These are phyloP conservation scores for Volucella bombylans DNA, from an alignment of 2,888 invertebrate species.

Conservation along the genomic window DNA sequence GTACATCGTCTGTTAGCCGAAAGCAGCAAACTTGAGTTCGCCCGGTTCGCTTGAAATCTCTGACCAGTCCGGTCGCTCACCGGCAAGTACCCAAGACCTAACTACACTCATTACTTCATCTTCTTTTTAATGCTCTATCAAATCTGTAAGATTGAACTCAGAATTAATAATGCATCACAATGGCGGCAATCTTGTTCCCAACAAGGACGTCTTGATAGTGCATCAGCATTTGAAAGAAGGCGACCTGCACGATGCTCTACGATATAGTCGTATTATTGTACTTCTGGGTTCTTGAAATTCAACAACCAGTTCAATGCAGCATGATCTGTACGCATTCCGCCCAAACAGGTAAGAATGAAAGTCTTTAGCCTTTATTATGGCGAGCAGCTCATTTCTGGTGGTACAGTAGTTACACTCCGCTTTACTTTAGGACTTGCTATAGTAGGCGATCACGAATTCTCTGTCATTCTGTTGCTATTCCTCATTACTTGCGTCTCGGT, in stretches of 20 bases:
- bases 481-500: background rate
- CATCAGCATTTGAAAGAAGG: no score
- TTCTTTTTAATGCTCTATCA: background rate
- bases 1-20: background rate
- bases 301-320: no score
- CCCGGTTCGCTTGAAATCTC: background rate
- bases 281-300: background rate
- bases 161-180: conserved; percentile 7
- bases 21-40: background rate
- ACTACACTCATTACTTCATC: background rate
- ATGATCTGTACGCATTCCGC: conserved; percentile 4
- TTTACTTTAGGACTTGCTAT: no score
- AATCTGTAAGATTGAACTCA: conserved; percentile 7
- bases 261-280: no score
- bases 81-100: conserved; percentile 12
- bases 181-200: background rate
- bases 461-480: background rate
- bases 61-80: background rate
- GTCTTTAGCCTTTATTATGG: background rate
- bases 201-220: background rate
- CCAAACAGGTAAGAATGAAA: background rate
- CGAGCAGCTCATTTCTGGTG: conserved; percentile 14
- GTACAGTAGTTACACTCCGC: background rate
- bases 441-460: no score
- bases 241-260: no score